A percentile compares a stretch with the other conserved stretches of the same genome.
Conservation (phyloP, 2,888 invertebrate genomes). For the Mantis religiosa region DNA sequence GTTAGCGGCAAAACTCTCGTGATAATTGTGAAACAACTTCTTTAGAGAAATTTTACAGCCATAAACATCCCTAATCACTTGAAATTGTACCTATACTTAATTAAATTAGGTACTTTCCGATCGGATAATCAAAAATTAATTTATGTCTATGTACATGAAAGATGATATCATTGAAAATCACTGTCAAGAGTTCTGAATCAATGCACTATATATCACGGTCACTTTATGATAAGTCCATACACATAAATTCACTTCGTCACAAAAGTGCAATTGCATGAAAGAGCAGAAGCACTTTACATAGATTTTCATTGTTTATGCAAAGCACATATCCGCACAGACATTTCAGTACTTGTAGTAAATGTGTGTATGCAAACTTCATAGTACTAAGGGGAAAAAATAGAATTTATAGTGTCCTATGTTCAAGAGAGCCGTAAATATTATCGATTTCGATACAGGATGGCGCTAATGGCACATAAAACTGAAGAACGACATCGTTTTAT, state of each 20-base stretch:
- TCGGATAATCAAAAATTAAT: too few species aligned
- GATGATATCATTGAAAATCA: not conserved
- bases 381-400: not conserved
- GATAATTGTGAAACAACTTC: too few species aligned
- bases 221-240: not conserved
- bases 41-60: too few species aligned
- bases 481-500: not conserved
- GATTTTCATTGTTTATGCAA: not conserved
- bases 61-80: too few species aligned
- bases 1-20: too few species aligned
- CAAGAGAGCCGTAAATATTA: not conserved
- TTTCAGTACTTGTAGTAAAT: not conserved
- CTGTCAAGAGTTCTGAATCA: not conserved
- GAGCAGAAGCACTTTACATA: not conserved
- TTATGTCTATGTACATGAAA: too few species aligned
- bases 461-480: not conserved
- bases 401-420: not conserved
- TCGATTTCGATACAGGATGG: not conserved
- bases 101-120: too few species aligned
- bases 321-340: not conserved
- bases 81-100: too few species aligned
- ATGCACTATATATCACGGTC: not conserved
- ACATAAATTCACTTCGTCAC: not conserved
- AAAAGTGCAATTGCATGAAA: not conserved
- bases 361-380: not conserved